These are phyloP conservation scores for Caenorhabditis panamensis DNA, from an alignment of 2,888 invertebrate species.

Conservation along the genomic window DNA sequence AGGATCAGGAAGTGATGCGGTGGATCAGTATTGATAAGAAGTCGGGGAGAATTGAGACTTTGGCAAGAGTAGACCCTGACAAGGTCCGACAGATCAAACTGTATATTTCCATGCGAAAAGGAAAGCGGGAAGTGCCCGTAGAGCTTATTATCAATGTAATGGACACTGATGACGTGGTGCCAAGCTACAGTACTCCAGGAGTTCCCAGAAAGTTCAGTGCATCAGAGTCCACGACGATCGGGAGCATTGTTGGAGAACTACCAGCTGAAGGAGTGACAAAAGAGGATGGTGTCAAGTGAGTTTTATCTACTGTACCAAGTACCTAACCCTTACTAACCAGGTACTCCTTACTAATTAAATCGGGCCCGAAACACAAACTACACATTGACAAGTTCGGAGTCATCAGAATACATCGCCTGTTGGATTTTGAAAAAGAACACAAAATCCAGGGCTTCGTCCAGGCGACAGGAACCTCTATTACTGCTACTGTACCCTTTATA, in stretches of 20 bases:
- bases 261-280: conserved; percentile 44
- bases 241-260: conserved; percentile 41
- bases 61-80: conserved; percentile 56
- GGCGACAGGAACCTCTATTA: conserved; percentile 27
- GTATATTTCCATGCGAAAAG: conserved; percentile 67
- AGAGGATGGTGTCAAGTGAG: conserved; percentile 54
- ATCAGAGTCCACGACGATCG: conserved; percentile 57
- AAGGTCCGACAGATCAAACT: conserved; percentile 62
- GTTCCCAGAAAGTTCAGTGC: conserved; percentile 42
- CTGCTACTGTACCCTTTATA: conserved; percentile 50
- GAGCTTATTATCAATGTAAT: conserved; percentile 70
- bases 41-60: conserved; percentile 63
- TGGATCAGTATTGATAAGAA: conserved; percentile 64
- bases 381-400: conserved; percentile 48
- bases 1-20: conserved; percentile 55
- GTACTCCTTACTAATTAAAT: conserved; percentile 53
- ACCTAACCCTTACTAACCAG: conserved; percentile 40
- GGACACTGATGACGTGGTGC: conserved; percentile 61
- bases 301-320: conserved; percentile 7
- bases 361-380: conserved; percentile 52
- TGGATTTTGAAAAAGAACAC: conserved; percentile 63
- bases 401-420: conserved; percentile 28
- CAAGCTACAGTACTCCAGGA: conserved; percentile 53
- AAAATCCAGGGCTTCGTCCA: conserved; percentile 51
- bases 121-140: conserved; percentile 69